Percentiles rank a stretch among this genome's conserved stretches.
Evolutionary conservation across 2,113 vertebrate genomes (phyloP).

Genomic region (Podilymbus podiceps): DNA sequence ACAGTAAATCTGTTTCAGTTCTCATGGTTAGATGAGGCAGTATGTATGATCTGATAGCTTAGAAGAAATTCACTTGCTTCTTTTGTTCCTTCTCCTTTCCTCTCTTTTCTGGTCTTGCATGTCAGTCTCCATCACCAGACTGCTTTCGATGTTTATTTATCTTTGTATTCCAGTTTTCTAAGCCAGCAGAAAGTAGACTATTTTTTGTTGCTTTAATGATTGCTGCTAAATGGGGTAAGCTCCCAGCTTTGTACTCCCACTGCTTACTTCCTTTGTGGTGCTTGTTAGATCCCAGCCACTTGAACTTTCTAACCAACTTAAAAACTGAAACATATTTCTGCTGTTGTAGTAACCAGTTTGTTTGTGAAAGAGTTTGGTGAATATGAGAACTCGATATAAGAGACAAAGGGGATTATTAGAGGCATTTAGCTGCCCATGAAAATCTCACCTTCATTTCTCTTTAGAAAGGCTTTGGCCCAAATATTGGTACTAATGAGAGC

Average conservation of each 20-base stretch:
- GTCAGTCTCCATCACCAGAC: neutral
- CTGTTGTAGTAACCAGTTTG: neutral
- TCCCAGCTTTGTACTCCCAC: neutral
- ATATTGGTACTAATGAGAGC: neutral
- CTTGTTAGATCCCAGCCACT: neutral
- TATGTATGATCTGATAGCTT: neutral
- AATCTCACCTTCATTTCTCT: neutral
- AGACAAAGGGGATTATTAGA: neutral
- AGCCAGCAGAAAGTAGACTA: neutral
- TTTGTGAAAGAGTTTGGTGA: neutral
- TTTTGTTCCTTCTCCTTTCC: neutral
- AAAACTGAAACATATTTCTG: neutral
- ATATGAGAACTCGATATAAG: neutral
- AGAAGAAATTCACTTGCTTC: neutral
- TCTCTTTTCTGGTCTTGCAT: neutral
- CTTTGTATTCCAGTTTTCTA: neutral
- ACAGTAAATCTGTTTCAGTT: neutral
- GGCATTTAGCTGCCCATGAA: neutral
- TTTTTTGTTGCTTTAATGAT: neutral
- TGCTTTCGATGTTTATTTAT: neutral
- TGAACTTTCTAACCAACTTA: neutral
- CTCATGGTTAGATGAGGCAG: neutral
- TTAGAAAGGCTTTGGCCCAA: neutral
- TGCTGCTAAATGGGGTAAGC: neutral
- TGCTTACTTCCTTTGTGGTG: neutral